phyloP scores from a whole-genome alignment of 2,797 vertebrate genomes.

The Chaetophractus vellerosus region DNA sequence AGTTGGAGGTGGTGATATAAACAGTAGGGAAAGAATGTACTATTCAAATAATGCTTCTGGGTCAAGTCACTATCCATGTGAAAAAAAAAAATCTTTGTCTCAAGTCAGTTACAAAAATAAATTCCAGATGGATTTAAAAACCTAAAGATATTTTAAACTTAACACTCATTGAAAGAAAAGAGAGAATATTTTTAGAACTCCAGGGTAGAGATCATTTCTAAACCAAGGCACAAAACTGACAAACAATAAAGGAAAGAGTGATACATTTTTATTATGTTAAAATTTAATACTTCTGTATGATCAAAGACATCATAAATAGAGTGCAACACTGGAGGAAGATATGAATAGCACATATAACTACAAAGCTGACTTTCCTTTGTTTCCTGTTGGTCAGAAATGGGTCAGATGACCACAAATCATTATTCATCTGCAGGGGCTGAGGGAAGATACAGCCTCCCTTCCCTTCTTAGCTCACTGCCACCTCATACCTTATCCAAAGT shows the following conservation, averaged over 20 bases:
- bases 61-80: not conserved
- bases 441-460: not conserved
- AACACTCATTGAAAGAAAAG: conserved; percentile 13
- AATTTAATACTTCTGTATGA: not conserved
- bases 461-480: not conserved
- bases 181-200: not conserved
- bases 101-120: conserved; percentile 33
- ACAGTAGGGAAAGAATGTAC: not conserved
- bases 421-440: too few species aligned
- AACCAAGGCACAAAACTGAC: conserved; percentile 18
- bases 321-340: not conserved
- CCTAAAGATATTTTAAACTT: not conserved
- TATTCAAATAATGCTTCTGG: not conserved
- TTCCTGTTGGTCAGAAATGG: not conserved
- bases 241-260: not conserved
- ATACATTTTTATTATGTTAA: not conserved
- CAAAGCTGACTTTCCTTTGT: not conserved
- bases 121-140: conserved; percentile 1
- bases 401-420: not conserved
- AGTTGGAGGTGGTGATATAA: not conserved
- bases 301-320: not conserved
- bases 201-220: not conserved
- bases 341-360: not conserved
- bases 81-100: not conserved
- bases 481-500: not conserved